Evolutionary conservation across 2,888 invertebrate species (phyloP).

Genomic region (Diachrysia chrysitis): DNA sequence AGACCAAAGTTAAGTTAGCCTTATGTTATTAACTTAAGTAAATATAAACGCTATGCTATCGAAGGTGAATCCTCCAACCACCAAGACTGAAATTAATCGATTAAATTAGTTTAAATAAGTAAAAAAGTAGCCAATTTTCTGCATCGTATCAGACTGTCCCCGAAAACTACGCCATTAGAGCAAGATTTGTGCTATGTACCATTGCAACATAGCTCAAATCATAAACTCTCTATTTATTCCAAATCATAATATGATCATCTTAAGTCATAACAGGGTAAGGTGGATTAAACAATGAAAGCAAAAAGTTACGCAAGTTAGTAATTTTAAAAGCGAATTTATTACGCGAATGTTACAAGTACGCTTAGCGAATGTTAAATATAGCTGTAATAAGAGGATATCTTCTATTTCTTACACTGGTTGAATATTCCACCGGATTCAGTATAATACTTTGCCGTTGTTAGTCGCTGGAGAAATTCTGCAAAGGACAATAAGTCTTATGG

Average conservation of each 20-base stretch:
- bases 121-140: not conserved
- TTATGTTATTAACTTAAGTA: not conserved
- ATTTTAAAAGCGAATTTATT: not conserved
- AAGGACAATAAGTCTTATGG: conserved; percentile 21
- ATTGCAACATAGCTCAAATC: not conserved
- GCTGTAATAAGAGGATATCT: conserved; percentile 5
- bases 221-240: not conserved
- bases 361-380: conserved; percentile 11
- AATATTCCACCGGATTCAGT: conserved; percentile 26
- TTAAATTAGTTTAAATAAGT: not conserved
- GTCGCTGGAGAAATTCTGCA: conserved; percentile 46
- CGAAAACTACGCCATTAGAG: not conserved
- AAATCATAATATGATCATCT: not conserved
- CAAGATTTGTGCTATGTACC: not conserved
- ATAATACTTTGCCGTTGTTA: conserved; percentile 29
- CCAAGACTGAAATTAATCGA: not conserved
- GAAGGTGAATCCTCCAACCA: not conserved
- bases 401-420: conserved; percentile 38
- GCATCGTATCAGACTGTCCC: not conserved
- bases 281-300: not conserved
- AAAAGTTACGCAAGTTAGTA: not conserved
- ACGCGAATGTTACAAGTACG: conserved; percentile 12
- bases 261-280: not conserved
- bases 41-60: not conserved
- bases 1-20: not conserved